These are phyloP conservation scores for Bacillus rossius DNA, from an alignment of 1,140 invertebrate genomes.

Conservation along the genomic window DNA sequence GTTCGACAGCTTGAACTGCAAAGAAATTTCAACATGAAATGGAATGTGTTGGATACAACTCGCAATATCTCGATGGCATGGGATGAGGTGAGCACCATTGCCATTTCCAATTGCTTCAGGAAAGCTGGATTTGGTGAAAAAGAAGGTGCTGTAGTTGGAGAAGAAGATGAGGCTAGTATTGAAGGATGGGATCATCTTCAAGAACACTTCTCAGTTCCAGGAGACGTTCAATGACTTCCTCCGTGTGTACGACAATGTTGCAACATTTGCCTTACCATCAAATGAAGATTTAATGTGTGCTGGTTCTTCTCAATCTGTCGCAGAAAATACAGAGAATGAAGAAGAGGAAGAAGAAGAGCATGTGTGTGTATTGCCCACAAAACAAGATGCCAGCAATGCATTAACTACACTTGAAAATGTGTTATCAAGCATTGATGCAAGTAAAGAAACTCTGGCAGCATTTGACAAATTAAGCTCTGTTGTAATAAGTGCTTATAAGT, in stretches of 20 bases:
- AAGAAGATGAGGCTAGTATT: conserved; percentile 21
- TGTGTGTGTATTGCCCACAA: too few species aligned
- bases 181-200: conserved; percentile 22
- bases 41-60: conserved; percentile 24
- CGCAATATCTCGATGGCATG: conserved; percentile 26
- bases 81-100: conserved; percentile 15
- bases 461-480: too few species aligned
- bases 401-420: too few species aligned
- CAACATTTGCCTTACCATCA: neutral
- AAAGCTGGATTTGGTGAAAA: conserved; percentile 18
- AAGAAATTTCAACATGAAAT: neutral
- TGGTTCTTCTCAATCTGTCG: too few species aligned
- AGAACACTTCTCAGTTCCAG: neutral
- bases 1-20: conserved; percentile 26
- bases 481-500: too few species aligned
- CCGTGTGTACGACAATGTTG: conserved; percentile 16
- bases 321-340: too few species aligned
- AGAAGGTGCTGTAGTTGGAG: conserved; percentile 15
- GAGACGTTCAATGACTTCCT: conserved; percentile 17
- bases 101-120: conserved; percentile 26
- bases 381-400: too few species aligned
- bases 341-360: too few species aligned
- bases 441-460: too few species aligned
- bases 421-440: too few species aligned
- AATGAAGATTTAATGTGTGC: too few species aligned